Evolutionary conservation across 2,797 vertebrate genomes (phyloP).

Genomic region (Pampus argenteus): DNA sequence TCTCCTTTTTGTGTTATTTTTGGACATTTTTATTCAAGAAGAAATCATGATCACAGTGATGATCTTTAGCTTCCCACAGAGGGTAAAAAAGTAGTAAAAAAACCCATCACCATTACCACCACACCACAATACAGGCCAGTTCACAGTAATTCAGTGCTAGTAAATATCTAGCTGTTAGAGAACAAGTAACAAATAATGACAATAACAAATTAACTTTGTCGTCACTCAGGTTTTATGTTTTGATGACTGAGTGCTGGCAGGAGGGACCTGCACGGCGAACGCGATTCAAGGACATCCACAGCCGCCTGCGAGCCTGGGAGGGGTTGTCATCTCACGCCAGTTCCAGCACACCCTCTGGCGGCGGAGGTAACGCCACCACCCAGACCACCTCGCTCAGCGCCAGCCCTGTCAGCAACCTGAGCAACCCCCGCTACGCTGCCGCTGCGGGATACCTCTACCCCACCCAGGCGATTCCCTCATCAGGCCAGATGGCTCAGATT

Average conservation of each 20-base stretch:
- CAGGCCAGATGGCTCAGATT: slow-evolving; percentile 89
- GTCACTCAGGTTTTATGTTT: slow-evolving; percentile 87
- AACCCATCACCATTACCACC: no score
- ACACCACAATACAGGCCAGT: no score
- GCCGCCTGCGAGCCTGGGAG: slow-evolving; percentile 94
- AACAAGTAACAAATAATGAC: no score
- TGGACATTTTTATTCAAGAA: no score
- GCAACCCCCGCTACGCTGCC: slow-evolving; percentile 91
- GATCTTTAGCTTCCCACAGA: no score
- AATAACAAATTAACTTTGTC: slow-evolving; percentile 1
- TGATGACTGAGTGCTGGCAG: slow-evolving; percentile 99
- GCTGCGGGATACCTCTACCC: slow-evolving; percentile 92
- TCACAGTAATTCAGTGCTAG: no score
- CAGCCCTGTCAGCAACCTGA: slow-evolving; percentile 97
- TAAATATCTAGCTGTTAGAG: no score
- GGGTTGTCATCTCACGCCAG: slow-evolving; percentile 96
- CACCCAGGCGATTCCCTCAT: slow-evolving; percentile 85
- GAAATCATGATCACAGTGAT: no score
- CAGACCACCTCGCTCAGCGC: slow-evolving; percentile 98
- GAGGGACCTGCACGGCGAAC: slow-evolving; percentile 93
- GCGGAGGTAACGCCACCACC: slow-evolving; percentile 97
- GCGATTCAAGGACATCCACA: slow-evolving; percentile 95
- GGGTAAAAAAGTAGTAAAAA: no score
- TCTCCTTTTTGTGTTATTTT: no score
- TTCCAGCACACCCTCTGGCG: slow-evolving; percentile 96